Evolutionary conservation across 2,888 invertebrate genomes (phyloP).

Genomic region (Venusia cambrica): DNA sequence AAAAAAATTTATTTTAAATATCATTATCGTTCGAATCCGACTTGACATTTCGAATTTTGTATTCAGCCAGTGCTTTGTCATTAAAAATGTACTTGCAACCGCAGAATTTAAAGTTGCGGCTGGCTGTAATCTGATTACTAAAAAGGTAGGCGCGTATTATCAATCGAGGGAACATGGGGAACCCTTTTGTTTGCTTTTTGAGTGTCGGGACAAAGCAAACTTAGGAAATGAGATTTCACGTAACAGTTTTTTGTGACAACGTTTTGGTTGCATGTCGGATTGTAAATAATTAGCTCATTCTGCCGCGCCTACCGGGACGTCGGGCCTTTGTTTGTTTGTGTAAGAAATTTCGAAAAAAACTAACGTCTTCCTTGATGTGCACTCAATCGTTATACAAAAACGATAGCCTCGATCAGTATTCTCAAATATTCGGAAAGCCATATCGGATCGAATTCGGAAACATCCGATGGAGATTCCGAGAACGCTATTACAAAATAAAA

Average conservation of each 20-base stretch:
- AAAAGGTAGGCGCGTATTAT: conserved; percentile 39
- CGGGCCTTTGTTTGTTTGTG: conserved; percentile 64
- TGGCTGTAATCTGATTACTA: conserved; percentile 33
- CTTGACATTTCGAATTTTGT: conserved; percentile 37
- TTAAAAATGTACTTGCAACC: conserved; percentile 23
- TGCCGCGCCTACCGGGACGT: conserved; percentile 63
- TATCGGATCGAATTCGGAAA: no score
- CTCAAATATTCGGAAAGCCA: no score
- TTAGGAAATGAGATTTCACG: conserved; percentile 79
- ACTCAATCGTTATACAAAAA: conserved; percentile 23
- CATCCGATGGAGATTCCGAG: no score
- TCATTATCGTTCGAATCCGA: conserved; percentile 44
- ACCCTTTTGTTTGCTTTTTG: conserved; percentile 57
- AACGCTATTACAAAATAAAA: no score
- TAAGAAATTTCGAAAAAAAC: conserved; percentile 53
- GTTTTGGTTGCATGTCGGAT: conserved; percentile 70
- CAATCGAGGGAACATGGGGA: conserved; percentile 47
- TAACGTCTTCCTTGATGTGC: conserved; percentile 52
- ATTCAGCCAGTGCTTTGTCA: conserved; percentile 28
- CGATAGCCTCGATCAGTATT: no score
- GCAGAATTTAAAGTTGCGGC: conserved; percentile 23
- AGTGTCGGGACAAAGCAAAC: conserved; percentile 59
- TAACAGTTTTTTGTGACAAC: conserved; percentile 66
- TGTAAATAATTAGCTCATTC: conserved; percentile 78
- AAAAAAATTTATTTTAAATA: conserved; percentile 64